A percentile compares a stretch with the other conserved stretches of the same genome.
Conservation (phyloP, 1,140 invertebrate species). For the Drosophila bocki region DNA sequence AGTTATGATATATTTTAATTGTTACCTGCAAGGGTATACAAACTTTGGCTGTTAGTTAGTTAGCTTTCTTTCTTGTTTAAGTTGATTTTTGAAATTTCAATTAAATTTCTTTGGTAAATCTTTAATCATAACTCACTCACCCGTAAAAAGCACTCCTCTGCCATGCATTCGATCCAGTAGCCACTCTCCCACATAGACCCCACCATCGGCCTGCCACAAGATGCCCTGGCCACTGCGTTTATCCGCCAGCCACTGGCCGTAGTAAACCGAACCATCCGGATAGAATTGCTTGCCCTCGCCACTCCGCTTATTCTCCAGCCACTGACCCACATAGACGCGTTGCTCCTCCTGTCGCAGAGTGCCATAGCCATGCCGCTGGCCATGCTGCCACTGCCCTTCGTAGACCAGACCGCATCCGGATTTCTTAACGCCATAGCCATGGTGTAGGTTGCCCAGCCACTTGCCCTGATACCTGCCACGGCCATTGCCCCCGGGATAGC, state of each 20-base stretch:
- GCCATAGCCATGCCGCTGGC: conserved; percentile 86
- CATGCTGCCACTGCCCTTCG: conserved; percentile 86
- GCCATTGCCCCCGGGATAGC: conserved; percentile 47
- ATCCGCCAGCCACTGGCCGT: conserved; percentile 85
- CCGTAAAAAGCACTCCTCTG: conserved; percentile 78
- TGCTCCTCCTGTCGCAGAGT: conserved; percentile 48
- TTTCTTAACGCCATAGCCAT: conserved; percentile 54
- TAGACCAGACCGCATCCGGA: conserved; percentile 79
- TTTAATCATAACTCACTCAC: conserved; percentile 19
- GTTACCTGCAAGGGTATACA: no score
- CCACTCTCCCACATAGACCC: conserved; percentile 86
- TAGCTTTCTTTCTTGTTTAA: no score
- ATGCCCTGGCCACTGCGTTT: conserved; percentile 87
- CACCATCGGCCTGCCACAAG: conserved; percentile 86
- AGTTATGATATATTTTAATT: no score
- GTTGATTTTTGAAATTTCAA: no score
- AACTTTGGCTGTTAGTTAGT: no score
- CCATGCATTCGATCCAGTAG: conserved; percentile 83
- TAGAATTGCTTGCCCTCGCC: conserved; percentile 85
- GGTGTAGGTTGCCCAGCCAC: conserved; percentile 49
- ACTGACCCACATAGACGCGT: conserved; percentile 86
- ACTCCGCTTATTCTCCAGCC: conserved; percentile 85
- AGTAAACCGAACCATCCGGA: conserved; percentile 68
- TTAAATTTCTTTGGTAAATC: no score
- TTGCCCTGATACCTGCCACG: conserved; percentile 58